phyloP scores from a whole-genome alignment of 2,888 invertebrate genomes.

The Hipparchia semele region DNA sequence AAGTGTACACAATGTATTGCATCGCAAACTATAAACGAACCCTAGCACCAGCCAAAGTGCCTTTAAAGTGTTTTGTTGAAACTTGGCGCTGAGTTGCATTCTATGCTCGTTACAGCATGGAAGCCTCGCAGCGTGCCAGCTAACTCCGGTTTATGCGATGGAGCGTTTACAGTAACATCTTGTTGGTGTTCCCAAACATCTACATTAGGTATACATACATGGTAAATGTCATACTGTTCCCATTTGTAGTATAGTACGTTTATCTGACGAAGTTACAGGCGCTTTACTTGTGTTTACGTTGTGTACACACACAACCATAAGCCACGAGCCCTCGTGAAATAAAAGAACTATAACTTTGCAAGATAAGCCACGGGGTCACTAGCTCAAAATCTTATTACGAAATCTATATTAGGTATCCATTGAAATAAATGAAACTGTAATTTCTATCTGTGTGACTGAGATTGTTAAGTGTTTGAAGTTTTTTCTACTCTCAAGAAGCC shows the following conservation, averaged over 20 bases:
- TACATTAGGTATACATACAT: neutral
- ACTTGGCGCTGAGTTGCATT: slow-evolving; percentile 49
- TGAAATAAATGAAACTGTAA: too few relatives aligned
- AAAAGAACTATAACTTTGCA: neutral
- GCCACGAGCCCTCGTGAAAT: too few relatives aligned
- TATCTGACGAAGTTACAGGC: too few relatives aligned
- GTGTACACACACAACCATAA: too few relatives aligned
- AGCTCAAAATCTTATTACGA: neutral
- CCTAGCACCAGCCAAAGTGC: slow-evolving; percentile 38
- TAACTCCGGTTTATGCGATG: slow-evolving; percentile 48
- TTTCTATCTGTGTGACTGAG: too few relatives aligned
- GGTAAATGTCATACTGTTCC: slow-evolving; percentile 13
- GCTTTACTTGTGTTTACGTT: too few relatives aligned
- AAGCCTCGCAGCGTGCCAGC: slow-evolving; percentile 39
- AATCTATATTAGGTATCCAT: neutral
- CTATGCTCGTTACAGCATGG: slow-evolving; percentile 45
- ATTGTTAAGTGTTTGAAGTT: too few relatives aligned
- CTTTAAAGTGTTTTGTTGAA: slow-evolving; percentile 51
- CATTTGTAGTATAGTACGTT: neutral
- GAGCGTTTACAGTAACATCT: slow-evolving; percentile 39
- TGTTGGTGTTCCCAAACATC: slow-evolving; percentile 25
- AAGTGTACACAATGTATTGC: slow-evolving; percentile 21
- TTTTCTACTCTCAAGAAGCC: too few relatives aligned
- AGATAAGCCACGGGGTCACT: neutral
- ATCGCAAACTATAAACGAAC: slow-evolving; percentile 34